Conservation (phyloP, 2,113 vertebrate genomes). For the Panthera uncia region DNA sequence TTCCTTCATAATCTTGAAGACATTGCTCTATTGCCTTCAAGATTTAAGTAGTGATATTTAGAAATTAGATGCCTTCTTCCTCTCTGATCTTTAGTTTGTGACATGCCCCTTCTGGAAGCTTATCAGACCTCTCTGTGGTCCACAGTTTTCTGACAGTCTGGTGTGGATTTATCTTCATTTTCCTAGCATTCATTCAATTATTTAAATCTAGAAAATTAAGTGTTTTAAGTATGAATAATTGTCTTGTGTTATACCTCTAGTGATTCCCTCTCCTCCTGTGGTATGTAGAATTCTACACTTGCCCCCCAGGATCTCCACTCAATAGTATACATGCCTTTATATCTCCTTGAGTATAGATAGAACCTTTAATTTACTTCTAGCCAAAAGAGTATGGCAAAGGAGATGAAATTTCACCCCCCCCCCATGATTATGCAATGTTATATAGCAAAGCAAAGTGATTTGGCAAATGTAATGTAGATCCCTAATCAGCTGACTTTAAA, state of each 20-base stretch:
- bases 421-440: neutral
- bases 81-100: neutral
- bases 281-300: neutral
- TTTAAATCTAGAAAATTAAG: neutral
- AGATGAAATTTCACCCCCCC: neutral
- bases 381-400: neutral
- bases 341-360: neutral
- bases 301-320: neutral
- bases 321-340: too few species aligned
- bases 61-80: neutral
- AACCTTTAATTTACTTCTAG: neutral
- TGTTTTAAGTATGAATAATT: neutral
- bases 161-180: neutral
- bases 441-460: conserved; percentile 28
- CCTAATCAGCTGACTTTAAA: neutral
- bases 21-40: neutral
- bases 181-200: neutral
- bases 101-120: neutral
- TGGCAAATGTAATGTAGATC: neutral
- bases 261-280: neutral
- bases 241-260: neutral
- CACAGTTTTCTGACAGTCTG: neutral
- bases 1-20: conserved; percentile 1
- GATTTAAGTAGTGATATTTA: neutral
- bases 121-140: neutral